Conservation (phyloP, 2,888 invertebrate genomes). For the Zele albiditarsus region DNA sequence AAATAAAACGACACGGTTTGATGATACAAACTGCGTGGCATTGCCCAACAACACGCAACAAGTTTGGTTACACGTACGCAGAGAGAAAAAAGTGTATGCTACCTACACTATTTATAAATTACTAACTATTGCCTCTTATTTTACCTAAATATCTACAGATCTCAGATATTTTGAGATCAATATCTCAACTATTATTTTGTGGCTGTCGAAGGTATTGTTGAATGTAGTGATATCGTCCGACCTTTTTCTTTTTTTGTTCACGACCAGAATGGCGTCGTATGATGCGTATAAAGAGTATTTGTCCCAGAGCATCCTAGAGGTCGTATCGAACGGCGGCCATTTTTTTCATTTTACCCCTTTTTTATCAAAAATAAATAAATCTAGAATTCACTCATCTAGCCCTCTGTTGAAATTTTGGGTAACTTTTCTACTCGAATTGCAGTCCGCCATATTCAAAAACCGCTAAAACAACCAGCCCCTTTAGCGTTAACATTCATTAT, state of each 20-base stretch:
- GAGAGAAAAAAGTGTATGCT: background rate
- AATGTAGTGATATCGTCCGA: background rate
- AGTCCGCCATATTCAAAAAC: too few species aligned
- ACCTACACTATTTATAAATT: too few species aligned
- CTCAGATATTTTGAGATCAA: background rate
- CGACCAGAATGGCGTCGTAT: background rate
- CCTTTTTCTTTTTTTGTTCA: background rate
- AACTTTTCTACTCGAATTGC: too few species aligned
- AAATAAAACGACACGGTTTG: background rate
- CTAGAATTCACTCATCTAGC: too few species aligned
- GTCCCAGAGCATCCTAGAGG: background rate
- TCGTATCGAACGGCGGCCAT: background rate
- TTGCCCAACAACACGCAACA: background rate
- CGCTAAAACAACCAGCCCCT: too few species aligned
- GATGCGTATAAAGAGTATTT: background rate
- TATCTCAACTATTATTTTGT: background rate
- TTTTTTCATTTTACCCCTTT: background rate
- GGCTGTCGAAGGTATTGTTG: background rate
- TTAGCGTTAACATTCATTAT: too few species aligned
- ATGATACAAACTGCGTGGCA: background rate
- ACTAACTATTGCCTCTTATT: too few species aligned
- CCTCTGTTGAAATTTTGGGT: too few species aligned
- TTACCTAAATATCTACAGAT: background rate
- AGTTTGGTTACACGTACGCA: background rate
- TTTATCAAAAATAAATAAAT: too few species aligned